These are phyloP conservation scores for Euplexia lucipara DNA, from an alignment of 2,888 invertebrate genomes.

Conservation along the genomic window DNA sequence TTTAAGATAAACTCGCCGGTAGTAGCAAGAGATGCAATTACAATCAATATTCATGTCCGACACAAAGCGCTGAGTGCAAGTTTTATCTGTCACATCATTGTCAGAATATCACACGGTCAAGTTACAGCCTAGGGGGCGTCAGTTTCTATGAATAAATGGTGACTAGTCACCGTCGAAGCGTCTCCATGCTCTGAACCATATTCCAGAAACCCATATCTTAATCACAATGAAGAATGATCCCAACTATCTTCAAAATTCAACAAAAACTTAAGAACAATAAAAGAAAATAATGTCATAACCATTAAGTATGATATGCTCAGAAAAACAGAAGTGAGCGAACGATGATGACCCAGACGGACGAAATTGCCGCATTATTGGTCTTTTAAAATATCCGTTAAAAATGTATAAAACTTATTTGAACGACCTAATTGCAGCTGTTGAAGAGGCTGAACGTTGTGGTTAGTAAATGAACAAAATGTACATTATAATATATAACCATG, in stretches of 20 bases:
- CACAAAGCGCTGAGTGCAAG: too few relatives aligned
- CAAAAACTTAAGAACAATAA: slow-evolving; percentile 14
- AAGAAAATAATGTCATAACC: slow-evolving; percentile 31
- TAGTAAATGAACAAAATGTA: too few relatives aligned
- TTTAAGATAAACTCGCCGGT: too few relatives aligned
- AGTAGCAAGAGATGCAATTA: too few relatives aligned
- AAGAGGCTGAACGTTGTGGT: background rate
- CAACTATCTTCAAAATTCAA: background rate
- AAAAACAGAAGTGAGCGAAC: slow-evolving; percentile 44
- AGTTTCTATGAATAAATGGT: too few relatives aligned
- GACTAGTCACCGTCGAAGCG: too few relatives aligned
- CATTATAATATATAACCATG: too few relatives aligned
- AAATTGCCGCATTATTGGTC: slow-evolving; percentile 47
- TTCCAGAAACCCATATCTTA: background rate
- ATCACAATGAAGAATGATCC: slow-evolving; percentile 2
- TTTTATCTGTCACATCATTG: too few relatives aligned
- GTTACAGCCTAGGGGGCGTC: too few relatives aligned
- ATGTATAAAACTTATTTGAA: slow-evolving; percentile 32
- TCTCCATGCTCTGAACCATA: background rate
- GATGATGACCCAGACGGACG: slow-evolving; percentile 45
- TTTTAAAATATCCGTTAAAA: slow-evolving; percentile 34
- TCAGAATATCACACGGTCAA: too few relatives aligned
- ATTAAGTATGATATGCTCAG: slow-evolving; percentile 26
- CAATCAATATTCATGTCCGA: too few relatives aligned
- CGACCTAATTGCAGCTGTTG: slow-evolving; percentile 19